A percentile compares a stretch with the other conserved stretches of the same genome.
These are phyloP conservation scores for Deroptyus accipitrinus DNA, from an alignment of 2,113 vertebrate species.

Conservation along the genomic window DNA sequence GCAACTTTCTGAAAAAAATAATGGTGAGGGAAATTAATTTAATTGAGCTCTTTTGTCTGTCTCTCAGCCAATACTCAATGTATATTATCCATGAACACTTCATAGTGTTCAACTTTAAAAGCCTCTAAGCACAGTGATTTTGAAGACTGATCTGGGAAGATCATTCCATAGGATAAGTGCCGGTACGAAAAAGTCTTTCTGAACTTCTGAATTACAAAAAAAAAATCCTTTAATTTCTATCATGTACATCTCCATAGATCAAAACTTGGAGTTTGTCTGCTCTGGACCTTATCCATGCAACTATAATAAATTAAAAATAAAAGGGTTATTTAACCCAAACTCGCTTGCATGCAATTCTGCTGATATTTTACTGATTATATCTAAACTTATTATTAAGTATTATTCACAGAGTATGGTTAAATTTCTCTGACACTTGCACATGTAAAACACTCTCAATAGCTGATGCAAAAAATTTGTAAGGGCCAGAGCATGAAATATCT, in stretches of 20 bases:
- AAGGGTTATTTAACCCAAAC: conserved; percentile 16
- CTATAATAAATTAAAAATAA: conserved; percentile 29
- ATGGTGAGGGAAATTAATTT: not conserved
- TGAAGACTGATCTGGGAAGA: not conserved
- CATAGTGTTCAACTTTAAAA: not conserved
- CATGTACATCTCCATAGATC: not conserved
- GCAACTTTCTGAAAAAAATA: not conserved
- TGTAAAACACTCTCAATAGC: conserved; percentile 15
- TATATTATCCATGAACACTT: not conserved
- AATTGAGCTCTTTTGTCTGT: not conserved
- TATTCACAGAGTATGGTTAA: conserved; percentile 11
- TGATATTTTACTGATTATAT: conserved; percentile 39
- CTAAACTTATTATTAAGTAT: conserved; percentile 23
- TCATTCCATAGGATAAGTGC: not conserved
- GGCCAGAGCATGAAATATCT: not conserved
- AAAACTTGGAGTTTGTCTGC: not conserved
- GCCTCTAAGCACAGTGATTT: not conserved
- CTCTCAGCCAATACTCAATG: not conserved
- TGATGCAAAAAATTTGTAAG: not conserved
- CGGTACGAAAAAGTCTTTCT: not conserved
- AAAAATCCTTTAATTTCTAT: not conserved
- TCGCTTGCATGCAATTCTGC: not conserved
- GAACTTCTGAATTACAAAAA: not conserved
- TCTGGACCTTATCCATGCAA: not conserved
- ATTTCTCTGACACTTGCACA: conserved; percentile 44